Evolutionary conservation across 2,797 vertebrate genomes (phyloP).

Genomic region (Sebastes baramenuke): DNA sequence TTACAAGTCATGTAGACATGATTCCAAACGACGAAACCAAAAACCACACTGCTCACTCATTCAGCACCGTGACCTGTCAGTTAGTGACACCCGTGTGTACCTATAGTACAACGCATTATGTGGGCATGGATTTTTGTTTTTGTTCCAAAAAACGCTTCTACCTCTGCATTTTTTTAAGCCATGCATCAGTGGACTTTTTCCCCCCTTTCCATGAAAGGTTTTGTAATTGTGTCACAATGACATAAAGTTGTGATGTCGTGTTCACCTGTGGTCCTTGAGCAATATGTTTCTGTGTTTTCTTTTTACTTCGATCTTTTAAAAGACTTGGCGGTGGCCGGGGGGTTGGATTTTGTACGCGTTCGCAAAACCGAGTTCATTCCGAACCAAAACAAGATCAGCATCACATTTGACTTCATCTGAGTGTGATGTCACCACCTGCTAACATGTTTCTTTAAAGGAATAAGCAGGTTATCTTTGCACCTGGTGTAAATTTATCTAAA

Average conservation of each 20-base stretch:
- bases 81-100: conserved; percentile 26
- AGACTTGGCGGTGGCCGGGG: neutral
- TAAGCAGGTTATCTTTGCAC: conserved; percentile 38
- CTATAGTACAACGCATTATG: conserved; percentile 17
- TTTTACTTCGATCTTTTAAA: conserved; percentile 8
- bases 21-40: conserved; percentile 39
- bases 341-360: neutral
- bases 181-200: conserved; percentile 42
- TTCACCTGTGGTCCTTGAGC: conserved; percentile 26
- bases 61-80: conserved; percentile 7
- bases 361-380: neutral
- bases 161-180: conserved; percentile 62
- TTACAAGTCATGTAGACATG: conserved; percentile 23
- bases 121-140: conserved; percentile 32
- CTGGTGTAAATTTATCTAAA: conserved; percentile 21
- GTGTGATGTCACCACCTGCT: conserved; percentile 18
- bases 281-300: conserved; percentile 40
- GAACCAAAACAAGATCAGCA: neutral
- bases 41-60: conserved; percentile 33
- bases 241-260: conserved; percentile 52
- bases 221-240: conserved; percentile 73
- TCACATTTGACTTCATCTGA: neutral
- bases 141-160: conserved; percentile 62
- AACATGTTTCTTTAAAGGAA: neutral
- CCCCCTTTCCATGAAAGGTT: conserved; percentile 78